phyloP scores from a whole-genome alignment of 2,797 vertebrate species.

The Sebastes minor region DNA sequence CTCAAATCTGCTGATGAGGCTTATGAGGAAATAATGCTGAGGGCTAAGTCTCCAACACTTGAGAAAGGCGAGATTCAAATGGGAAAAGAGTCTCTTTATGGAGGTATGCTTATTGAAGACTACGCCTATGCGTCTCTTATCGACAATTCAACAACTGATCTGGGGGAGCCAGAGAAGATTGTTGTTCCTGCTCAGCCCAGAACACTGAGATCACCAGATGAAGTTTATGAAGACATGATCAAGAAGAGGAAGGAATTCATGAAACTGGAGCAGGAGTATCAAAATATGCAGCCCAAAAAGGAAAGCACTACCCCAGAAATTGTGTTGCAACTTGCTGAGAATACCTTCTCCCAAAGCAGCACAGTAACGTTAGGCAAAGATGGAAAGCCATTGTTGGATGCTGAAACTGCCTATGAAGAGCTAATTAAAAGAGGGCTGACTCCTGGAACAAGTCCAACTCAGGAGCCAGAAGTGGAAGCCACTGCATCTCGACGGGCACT shows the following conservation, averaged over 20 bases:
- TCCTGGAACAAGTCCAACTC: constrained; percentile 90
- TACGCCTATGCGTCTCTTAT: constrained; percentile 95
- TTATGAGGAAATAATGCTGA: constrained; percentile 95
- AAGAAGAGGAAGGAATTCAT: constrained; percentile 88
- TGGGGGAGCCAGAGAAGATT: constrained; percentile 82
- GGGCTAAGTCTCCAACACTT: constrained; percentile 87
- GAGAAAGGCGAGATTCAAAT: constrained; percentile 84
- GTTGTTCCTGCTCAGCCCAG: constrained; percentile 84
- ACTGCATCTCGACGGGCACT: constrained; percentile 81
- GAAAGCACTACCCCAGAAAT: constrained; percentile 86
- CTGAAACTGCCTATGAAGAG: constrained; percentile 93
- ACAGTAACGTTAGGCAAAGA: constrained; percentile 82
- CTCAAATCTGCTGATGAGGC: constrained; percentile 94
- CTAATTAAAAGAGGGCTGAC: constrained; percentile 91
- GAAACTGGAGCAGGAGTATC: constrained; percentile 88
- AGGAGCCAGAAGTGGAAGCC: constrained; percentile 70
- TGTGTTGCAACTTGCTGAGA: constrained; percentile 87
- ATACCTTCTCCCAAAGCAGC: constrained; percentile 80
- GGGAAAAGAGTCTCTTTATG: constrained; percentile 93
- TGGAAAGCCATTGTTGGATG: constrained; percentile 91
- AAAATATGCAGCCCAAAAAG: constrained; percentile 82
- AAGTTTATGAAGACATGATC: constrained; percentile 91
- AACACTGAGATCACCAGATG: constrained; percentile 87
- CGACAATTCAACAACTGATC: constrained; percentile 84
- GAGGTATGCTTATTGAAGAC: constrained; percentile 96